Evolutionary conservation across 2,888 invertebrate genomes (phyloP).

Genomic region (Podabrus alpinus): DNA sequence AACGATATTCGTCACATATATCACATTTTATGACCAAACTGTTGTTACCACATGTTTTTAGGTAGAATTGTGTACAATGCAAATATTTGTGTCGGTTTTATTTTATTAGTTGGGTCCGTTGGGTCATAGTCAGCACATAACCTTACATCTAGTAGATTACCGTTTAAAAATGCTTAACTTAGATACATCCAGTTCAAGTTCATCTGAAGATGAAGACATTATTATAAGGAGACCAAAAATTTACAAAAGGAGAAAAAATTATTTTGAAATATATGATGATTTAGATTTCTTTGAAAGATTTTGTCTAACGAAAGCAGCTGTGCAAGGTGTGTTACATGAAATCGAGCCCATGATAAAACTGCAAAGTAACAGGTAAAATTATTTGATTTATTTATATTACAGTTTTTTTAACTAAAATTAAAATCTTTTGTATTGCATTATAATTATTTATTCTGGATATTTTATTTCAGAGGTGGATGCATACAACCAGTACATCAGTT

Average conservation of each 20-base stretch:
- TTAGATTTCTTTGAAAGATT: conserved; percentile 5
- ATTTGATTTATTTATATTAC: too few species aligned
- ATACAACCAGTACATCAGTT: conserved; percentile 10
- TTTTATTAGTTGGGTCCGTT: too few species aligned
- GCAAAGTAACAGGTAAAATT: conserved; percentile 3
- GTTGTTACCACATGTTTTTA: too few species aligned
- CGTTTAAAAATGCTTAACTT: not conserved
- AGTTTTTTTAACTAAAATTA: too few species aligned
- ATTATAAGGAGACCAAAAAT: not conserved
- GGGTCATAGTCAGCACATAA: too few species aligned
- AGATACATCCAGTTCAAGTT: not conserved
- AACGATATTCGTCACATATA: too few species aligned
- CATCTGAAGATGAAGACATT: conserved; percentile 1
- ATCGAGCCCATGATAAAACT: not conserved
- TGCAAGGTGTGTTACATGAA: not conserved
- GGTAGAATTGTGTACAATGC: too few species aligned
- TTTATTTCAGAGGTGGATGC: not conserved
- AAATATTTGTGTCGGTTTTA: too few species aligned
- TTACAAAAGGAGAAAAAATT: not conserved
- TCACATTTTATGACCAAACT: too few species aligned
- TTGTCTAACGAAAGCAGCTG: not conserved
- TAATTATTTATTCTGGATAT: not conserved
- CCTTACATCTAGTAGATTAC: too few species aligned
- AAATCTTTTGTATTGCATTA: not conserved
- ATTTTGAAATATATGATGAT: not conserved